Base-by-base conservation (phyloP, 2,888 invertebrate species). In the Tenthredo distinguenda region DNA sequence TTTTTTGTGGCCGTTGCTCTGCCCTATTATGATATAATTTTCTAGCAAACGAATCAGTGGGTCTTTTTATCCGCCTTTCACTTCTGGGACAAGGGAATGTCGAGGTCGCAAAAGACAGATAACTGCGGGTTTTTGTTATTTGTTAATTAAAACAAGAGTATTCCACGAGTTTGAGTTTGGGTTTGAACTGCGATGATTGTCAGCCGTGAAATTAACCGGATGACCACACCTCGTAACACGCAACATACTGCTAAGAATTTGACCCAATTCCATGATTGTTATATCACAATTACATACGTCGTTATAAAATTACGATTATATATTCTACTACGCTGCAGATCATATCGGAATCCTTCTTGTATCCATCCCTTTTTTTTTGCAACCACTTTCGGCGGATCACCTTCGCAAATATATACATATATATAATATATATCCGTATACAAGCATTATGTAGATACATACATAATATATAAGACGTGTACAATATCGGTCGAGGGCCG, bases 221-320 rank as follows among this genome's bases (percentile, higher is more conserved):
- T 43, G 83, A 83, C 65, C 83, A 68, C 83, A 83, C 83, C 83
- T 83, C 83, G 68, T 31, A n/a, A 34, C 83, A 83, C 83, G 83
- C 83, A 40, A 77, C 55, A 40, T 10, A 77, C 43, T 43, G 21
- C 26, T 18, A 77, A 77, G 31, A 77, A 77, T 55, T 34, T 77
- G 55, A 77, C 77, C 55, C 34, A 47, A 77, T 74, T 74, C 43
- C 10, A 10, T 10, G 21, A 43, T 68, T 34, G 15, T 34, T 55
- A 55, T n/a, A 55, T n/a, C 7, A n/a, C n/a, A 55, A 55, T 55
- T 55, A 55, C n/a, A 55, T n/a, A n/a, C n/a, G 55, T n/a, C n/a
- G 18, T 55, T n/a, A n/a, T 55, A 55, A 55, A 7, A 55, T n/a
- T 55, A n/a, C 7, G 6, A 7, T 55, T 55, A n/a, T n/a, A n/a